Percentiles rank a stretch among this genome's conserved stretches.
phyloP scores from a whole-genome alignment of 2,797 vertebrate species.

The Remorina albescens region DNA sequence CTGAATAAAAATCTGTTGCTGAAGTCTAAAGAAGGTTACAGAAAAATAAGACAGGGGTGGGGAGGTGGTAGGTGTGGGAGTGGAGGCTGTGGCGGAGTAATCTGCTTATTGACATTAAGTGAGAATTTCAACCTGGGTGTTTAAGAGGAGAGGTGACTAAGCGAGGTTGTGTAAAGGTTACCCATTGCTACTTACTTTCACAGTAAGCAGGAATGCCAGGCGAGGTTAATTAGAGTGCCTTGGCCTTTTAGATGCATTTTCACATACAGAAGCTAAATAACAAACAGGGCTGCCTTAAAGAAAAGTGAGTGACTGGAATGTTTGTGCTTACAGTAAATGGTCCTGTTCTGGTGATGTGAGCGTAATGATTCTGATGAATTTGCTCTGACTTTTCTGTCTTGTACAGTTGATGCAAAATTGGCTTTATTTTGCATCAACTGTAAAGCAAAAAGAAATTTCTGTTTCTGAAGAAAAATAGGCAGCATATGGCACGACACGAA shows the following conservation, averaged over 20 bases:
- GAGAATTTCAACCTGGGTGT: constrained; percentile 65
- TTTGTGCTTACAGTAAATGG: constrained; percentile 55
- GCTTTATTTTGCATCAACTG: no score
- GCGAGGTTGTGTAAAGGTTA: constrained; percentile 80
- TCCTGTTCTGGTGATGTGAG: constrained; percentile 46
- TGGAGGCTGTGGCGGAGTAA: constrained; percentile 18
- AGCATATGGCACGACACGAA: constrained; percentile 67
- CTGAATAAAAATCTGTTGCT: constrained; percentile 75
- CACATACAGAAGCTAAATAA: constrained; percentile 50
- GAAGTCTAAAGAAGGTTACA: constrained; percentile 46
- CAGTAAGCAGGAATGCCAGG: constrained; percentile 68
- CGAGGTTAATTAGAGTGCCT: constrained; percentile 78
- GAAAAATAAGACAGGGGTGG: constrained; percentile 24
- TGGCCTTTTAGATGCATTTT: constrained; percentile 75
- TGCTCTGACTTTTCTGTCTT: constrained; percentile 10
- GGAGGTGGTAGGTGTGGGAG: background rate
- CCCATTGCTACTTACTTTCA: constrained; percentile 55
- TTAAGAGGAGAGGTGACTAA: constrained; percentile 73
- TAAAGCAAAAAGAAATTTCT: constrained; percentile 47
- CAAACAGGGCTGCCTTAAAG: constrained; percentile 43
- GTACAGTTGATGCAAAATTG: constrained; percentile 19
- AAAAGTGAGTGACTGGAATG: constrained; percentile 61
- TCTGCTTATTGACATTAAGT: constrained; percentile 76
- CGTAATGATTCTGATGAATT: constrained; percentile 55
- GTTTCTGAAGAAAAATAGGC: constrained; percentile 57